Percentiles rank a stretch among this genome's conserved stretches.
Conservation (phyloP, 2,113 vertebrate genomes). For the Sapajus apella region DNA sequence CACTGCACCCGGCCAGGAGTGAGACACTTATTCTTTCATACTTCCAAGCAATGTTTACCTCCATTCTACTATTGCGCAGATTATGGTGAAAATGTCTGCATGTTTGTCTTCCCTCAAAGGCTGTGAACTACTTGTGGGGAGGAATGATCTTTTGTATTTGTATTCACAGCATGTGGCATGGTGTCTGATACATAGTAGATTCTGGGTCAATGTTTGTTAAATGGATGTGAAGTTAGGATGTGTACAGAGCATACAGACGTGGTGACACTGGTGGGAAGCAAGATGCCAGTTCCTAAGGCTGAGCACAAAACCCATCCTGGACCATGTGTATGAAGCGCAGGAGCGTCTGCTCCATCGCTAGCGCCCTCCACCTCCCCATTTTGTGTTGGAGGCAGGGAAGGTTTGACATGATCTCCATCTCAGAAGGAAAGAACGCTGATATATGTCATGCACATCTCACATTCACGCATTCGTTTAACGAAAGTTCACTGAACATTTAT, state of each 20-base stretch:
- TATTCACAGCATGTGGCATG: neutral
- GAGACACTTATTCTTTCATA: neutral
- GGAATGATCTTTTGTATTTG: neutral
- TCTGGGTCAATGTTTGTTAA: neutral
- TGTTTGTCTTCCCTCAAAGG: neutral
- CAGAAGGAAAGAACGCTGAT: neutral
- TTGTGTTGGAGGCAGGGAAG: neutral
- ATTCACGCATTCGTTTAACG: neutral
- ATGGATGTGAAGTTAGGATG: neutral
- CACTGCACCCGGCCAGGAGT: too few relatives aligned
- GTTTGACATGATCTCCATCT: neutral
- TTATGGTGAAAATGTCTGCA: neutral
- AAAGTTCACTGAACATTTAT: neutral
- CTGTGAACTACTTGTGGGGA: neutral
- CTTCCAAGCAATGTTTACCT: neutral
- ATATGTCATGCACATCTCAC: neutral
- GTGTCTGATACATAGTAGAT: neutral
- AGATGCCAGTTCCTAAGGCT: neutral
- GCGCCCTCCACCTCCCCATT: neutral
- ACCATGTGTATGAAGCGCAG: neutral
- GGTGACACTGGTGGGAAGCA: neutral
- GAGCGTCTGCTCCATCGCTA: neutral
- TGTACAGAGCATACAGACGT: neutral
- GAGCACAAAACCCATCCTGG: neutral
- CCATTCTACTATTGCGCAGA: neutral